phyloP scores from a whole-genome alignment of 2,888 invertebrate genomes.

The Ophion costatus region DNA sequence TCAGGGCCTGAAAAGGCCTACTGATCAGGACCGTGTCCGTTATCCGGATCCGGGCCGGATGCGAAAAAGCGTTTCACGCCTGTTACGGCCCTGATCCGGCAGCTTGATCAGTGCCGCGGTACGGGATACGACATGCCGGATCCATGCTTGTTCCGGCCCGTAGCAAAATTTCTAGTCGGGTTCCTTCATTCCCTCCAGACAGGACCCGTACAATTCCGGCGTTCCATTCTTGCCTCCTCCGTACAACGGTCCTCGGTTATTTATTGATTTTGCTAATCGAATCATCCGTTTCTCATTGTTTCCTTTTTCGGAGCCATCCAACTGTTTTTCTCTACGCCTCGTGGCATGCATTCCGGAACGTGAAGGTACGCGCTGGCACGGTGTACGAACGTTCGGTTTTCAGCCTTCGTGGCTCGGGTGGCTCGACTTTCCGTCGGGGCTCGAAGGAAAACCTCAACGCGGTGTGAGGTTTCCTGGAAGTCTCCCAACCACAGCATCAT shows the following conservation, averaged over 20 bases:
- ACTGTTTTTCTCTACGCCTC: not conserved
- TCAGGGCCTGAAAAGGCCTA: too few relatives aligned
- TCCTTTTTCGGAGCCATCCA: not conserved
- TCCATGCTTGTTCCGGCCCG: too few relatives aligned
- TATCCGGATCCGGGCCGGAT: too few relatives aligned
- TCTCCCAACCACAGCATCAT: conserved; percentile 59
- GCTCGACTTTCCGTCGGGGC: conserved; percentile 56
- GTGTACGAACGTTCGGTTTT: conserved; percentile 7
- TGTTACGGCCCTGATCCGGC: too few relatives aligned
- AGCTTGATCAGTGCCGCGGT: too few relatives aligned
- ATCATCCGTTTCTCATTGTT: not conserved
- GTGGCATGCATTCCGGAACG: not conserved
- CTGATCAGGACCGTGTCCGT: too few relatives aligned
- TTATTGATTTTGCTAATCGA: not conserved
- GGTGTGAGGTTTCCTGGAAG: conserved; percentile 43
- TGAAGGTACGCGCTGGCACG: not conserved
- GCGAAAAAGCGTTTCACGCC: too few relatives aligned
- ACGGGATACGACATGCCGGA: too few relatives aligned
- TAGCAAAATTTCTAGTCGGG: too few relatives aligned
- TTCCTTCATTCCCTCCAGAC: not conserved
- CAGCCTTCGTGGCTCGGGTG: conserved; percentile 24
- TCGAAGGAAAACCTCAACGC: conserved; percentile 47
- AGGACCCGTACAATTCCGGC: not conserved
- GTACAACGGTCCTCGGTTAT: too few relatives aligned
- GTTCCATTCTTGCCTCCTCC: not conserved